Conservation (phyloP, 2,113 vertebrate genomes). For the Protobothrops flavoviridis region DNA sequence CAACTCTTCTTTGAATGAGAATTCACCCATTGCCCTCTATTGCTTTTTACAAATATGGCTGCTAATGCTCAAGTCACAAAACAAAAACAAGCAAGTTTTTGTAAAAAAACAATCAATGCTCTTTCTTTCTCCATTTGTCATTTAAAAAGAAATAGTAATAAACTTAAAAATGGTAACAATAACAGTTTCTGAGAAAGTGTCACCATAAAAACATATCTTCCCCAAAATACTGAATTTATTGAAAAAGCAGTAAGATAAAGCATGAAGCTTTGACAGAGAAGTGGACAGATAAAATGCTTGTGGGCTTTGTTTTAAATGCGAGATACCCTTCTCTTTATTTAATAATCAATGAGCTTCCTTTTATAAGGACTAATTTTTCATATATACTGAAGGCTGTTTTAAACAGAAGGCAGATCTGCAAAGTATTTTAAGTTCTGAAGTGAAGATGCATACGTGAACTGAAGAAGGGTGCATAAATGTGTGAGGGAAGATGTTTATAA, state of each 20-base stretch:
- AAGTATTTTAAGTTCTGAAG: not conserved
- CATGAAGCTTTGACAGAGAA: not conserved
- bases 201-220: not conserved
- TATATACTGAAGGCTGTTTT: not conserved
- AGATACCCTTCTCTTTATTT: not conserved
- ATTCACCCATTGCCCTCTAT: not conserved
- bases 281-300: not conserved
- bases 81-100: not conserved
- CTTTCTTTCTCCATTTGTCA: not conserved
- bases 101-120: not conserved
- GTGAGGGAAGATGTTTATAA: not conserved
- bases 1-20: not conserved
- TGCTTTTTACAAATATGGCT: not conserved
- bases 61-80: not conserved
- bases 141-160: not conserved
- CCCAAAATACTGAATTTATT: not conserved
- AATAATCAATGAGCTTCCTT: not conserved
- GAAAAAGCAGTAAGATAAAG: not conserved
- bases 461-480: not conserved
- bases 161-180: not conserved
- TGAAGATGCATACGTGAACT: not conserved
- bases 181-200: not conserved
- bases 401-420: not conserved
- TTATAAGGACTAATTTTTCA: not conserved
- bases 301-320: not conserved